Base-by-base conservation (phyloP, 2,113 vertebrate species). In the Semnopithecus entellus region DNA sequence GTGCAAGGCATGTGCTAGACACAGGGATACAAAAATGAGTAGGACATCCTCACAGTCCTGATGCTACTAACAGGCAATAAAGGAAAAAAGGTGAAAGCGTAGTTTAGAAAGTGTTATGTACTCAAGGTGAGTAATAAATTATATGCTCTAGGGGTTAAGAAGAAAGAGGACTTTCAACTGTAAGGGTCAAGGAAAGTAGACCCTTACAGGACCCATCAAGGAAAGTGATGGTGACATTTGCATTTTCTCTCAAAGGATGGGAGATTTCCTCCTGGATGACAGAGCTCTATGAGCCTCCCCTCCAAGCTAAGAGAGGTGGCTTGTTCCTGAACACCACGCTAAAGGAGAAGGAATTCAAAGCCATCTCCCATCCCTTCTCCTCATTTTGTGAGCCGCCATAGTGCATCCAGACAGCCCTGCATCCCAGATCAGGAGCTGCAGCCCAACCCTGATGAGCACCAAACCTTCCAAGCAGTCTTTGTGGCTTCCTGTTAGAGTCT, bases 171-270 rank as follows among this genome's bases (percentile, higher is more conserved):
- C 90, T 81, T 79, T 64, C 22, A 66, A 38, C 17, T 59, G 14
- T 48, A 50, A 72, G 43, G 3, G 22, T 38, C 22, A 50, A 94
- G 68, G 48, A 81, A 50, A 30, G 1, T 48, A 55, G 52, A 55
- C 52, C 52, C 52, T 55, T 7, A 55, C 52, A 7, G 17, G 52
- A 55, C 52, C 17, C 18, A 7, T 50, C 22, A 50, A 92, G 68
- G 48, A 81, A 50, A 25, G 1, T 45, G 55, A 72, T 89, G 12
- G 7, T 75, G 17, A 83, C 68, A 23, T 2, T 38, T 88, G 73
- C 50, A 6, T 57, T 86, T 91, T 30, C 27, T 55, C 43, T 93
- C 64, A n/a, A 78, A 93, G 61, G 48, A 82, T 48, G 89, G 61
- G 84, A 30, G 23, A 30, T 66, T 27, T 90, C 55, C 57, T 89